phyloP scores from a whole-genome alignment of 1,140 invertebrate genomes.

The Dendroctonus valens region DNA sequence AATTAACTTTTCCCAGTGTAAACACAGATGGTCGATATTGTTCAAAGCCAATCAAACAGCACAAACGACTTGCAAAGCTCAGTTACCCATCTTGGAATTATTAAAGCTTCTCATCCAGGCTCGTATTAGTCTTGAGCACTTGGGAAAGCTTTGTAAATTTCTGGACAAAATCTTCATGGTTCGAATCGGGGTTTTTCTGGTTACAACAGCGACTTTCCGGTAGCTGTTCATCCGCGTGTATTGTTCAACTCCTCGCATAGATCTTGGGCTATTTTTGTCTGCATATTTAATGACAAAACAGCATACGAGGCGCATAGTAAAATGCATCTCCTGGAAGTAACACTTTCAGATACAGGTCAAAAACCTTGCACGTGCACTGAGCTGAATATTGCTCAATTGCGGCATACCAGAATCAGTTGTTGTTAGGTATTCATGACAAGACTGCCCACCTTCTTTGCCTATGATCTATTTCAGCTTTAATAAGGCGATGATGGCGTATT shows the following conservation, averaged over 20 bases:
- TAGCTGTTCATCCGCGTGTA: too few relatives aligned
- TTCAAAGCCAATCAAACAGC: constrained; percentile 13
- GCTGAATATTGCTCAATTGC: constrained; percentile 18
- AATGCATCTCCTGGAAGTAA: constrained; percentile 9
- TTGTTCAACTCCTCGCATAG: too few relatives aligned
- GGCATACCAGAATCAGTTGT: too few relatives aligned
- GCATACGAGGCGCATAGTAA: background rate
- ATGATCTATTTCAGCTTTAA: too few relatives aligned
- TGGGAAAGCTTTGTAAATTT: background rate
- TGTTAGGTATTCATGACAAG: too few relatives aligned
- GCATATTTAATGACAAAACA: background rate
- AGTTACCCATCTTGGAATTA: constrained; percentile 9
- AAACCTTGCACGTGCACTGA: constrained; percentile 13
- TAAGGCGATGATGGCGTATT: too few relatives aligned
- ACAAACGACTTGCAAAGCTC: background rate
- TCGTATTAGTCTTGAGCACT: background rate
- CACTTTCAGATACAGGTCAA: constrained; percentile 10
- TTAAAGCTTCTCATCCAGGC: background rate
- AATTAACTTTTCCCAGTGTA: constrained; percentile 19
- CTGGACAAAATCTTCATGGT: background rate
- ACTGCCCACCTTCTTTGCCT: too few relatives aligned
- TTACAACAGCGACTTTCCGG: too few relatives aligned
- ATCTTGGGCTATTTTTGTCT: background rate
- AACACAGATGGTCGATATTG: constrained; percentile 17
- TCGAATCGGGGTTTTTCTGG: background rate